Evolutionary conservation across 2,888 invertebrate genomes (phyloP), one percentile per base, ranked within the genome.

Genomic region (Girardia tigrina): DNA sequence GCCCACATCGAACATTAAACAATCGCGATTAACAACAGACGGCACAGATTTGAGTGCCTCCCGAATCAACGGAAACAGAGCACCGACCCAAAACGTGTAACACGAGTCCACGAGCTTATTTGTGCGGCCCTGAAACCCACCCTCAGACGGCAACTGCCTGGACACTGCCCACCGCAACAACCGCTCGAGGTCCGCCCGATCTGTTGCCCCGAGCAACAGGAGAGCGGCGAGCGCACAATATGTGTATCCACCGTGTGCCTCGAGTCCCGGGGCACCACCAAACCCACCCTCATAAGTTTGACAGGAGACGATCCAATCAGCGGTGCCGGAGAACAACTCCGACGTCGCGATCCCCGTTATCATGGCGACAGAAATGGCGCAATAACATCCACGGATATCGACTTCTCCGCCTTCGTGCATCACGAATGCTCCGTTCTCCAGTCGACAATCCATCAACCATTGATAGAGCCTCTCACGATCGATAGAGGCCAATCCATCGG

Each of bases 211-310:
- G 20, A 99, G 86, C 77, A 99, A 85, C 1, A 90, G 88, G 70
- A 99, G 86, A 0, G 92, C 88, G 74, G 97, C 94, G 78, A 95
- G 88, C 0, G 92, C 97, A 87, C 98, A 99, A 85, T 92, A 98
- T 0, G 95, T 90, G 85, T 98, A 98, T n/a, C 98, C 98, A 0
- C 98, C 98, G 86, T 98, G 98, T 4, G 98, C 97, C 85, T 99
- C 98, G 88, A 92, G 89, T 8, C 91, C 92, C 0, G 92, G 92
- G 79, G 88, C 90, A 0, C 94, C 95, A 42, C 90, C 91, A 86
- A 98, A 98, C 0, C 98, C 98, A 70, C 98, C 98, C 86, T 99
- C 98, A 86, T 95, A 98, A 0, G 94, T 94, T 85, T 87, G 29
- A 90, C 88, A 78, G 4, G 27, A 4, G 16, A 36, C 70, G 80